These are phyloP conservation scores for Stegophylla sp. DNA, from an alignment of 2,888 invertebrate species.

Conservation along the genomic window DNA sequence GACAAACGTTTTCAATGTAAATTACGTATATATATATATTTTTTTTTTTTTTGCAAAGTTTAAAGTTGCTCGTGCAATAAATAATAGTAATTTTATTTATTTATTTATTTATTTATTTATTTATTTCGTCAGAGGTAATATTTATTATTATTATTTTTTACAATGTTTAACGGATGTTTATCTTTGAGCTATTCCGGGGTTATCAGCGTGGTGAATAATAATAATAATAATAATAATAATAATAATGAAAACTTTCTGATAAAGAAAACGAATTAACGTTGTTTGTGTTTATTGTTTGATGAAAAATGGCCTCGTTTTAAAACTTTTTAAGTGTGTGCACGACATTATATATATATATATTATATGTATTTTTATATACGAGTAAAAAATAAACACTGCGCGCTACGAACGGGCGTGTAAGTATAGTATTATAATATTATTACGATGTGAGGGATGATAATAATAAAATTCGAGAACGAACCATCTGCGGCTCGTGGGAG, in stretches of 20 bases:
- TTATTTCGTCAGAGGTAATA: not conserved
- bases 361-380: no score
- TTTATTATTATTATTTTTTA: not conserved
- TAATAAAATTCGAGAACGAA: no score
- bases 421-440: no score
- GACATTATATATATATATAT: constrained; percentile 28
- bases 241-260: constrained; percentile 14
- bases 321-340: constrained; percentile 20
- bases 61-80: constrained; percentile 1
- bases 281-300: constrained; percentile 16
- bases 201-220: constrained; percentile 7
- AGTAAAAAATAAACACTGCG: constrained; percentile 8
- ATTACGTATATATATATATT: no score
- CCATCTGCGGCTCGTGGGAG: no score
- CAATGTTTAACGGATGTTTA: constrained; percentile 28
- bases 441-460: no score
- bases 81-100: no score
- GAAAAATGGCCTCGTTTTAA: not conserved
- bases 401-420: no score
- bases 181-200: constrained; percentile 36
- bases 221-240: no score
- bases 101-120: no score
- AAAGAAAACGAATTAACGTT: constrained; percentile 31
- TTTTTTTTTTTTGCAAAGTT: constrained; percentile 18
- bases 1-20: constrained; percentile 24